Evolutionary conservation across 2,888 invertebrate species (phyloP).

Genomic region (Sceliomorpha sp.): DNA sequence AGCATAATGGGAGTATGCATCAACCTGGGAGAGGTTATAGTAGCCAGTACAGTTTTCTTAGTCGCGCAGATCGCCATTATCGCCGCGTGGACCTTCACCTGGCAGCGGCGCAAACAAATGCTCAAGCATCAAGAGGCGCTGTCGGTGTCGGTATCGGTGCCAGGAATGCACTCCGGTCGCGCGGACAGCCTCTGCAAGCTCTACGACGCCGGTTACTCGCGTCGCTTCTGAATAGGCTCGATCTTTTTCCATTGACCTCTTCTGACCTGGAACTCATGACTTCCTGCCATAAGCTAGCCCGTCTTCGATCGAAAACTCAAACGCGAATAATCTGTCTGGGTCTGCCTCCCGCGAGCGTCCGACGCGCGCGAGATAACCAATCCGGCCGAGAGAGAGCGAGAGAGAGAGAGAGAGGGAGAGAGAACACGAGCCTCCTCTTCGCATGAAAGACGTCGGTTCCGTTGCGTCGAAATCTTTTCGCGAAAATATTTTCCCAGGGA

Average conservation of each 20-base stretch:
- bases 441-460: conserved; percentile 8
- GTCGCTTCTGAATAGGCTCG: conserved; percentile 82
- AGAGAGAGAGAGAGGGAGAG: no score
- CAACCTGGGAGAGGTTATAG: conserved; percentile 89
- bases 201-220: conserved; percentile 92
- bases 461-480: conserved; percentile 4
- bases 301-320: conserved; percentile 30
- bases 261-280: conserved; percentile 49
- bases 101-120: conserved; percentile 87
- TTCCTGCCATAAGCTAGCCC: conserved; percentile 55
- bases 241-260: conserved; percentile 36
- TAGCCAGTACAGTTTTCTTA: conserved; percentile 92
- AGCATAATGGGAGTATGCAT: conserved; percentile 84
- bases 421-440: no score
- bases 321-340: conserved; percentile 28
- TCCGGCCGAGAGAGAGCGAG: no score
- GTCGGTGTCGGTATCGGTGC: conserved; percentile 84
- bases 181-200: conserved; percentile 91
- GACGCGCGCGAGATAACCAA: no score
- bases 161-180: conserved; percentile 83
- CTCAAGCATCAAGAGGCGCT: conserved; percentile 85
- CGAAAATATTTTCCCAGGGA: conserved; percentile 13
- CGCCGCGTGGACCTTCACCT: conserved; percentile 93
- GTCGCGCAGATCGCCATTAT: conserved; percentile 93
- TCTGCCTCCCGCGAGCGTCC: no score